A percentile compares a stretch with the other conserved stretches of the same genome.
phyloP scores from a whole-genome alignment of 2,888 invertebrate genomes.

The Cabera pusaria region DNA sequence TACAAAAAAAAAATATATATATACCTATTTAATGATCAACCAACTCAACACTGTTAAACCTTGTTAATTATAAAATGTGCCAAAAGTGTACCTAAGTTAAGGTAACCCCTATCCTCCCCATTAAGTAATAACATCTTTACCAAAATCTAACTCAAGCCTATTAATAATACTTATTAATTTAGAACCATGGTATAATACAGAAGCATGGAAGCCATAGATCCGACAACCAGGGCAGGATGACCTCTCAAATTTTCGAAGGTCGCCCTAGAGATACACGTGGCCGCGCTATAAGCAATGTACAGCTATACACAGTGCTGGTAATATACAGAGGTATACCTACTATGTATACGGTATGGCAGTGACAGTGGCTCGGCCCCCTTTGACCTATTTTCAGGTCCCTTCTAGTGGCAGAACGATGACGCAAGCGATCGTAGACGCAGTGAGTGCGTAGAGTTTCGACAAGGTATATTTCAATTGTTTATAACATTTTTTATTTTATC shows the following conservation, averaged over 20 bases:
- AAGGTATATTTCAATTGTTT: conserved; percentile 6
- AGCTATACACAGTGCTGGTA: conserved; percentile 31
- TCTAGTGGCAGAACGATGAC: conserved; percentile 62
- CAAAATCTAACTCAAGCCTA: no score
- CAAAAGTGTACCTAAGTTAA: no score
- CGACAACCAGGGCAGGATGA: conserved; percentile 38
- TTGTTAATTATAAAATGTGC: no score
- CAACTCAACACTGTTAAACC: no score
- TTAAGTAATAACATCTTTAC: no score
- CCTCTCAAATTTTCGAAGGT: conserved; percentile 60
- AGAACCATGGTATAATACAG: no score
- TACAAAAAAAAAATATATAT: no score
- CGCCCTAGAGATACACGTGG: conserved; percentile 50
- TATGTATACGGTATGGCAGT: conserved; percentile 57
- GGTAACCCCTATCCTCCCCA: no score
- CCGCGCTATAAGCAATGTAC: conserved; percentile 22
- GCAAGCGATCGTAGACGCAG: conserved; percentile 46
- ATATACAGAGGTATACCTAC: conserved; percentile 31
- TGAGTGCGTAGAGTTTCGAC: conserved; percentile 12
- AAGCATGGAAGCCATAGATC: conserved; percentile 40
- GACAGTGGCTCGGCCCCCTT: conserved; percentile 77
- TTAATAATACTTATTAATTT: no score
- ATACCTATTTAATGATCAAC: no score
- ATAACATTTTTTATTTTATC: no score
- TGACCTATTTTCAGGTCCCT: conserved; percentile 78